A percentile compares a stretch with the other conserved stretches of the same genome.
Evolutionary conservation across 2,888 invertebrate genomes (phyloP).

Genomic region (Apomyelois bistriatella): DNA sequence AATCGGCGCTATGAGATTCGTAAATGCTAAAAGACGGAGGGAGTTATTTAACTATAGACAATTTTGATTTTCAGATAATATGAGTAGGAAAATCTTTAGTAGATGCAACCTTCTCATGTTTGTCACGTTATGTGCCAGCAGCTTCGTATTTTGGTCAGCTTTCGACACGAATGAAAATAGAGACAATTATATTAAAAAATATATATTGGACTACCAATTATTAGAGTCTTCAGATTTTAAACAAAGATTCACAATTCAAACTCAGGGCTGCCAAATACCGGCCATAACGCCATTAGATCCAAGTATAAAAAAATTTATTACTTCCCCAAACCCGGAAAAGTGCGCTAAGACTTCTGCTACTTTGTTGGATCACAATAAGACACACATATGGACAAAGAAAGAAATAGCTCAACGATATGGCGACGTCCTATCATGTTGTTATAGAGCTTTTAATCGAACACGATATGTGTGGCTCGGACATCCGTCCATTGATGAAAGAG

Average conservation of each 20-base stretch:
- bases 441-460: constrained; percentile 79
- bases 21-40: too few relatives aligned
- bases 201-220: neutral
- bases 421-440: constrained; percentile 82
- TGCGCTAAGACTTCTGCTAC: constrained; percentile 42
- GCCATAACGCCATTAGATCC: constrained; percentile 77
- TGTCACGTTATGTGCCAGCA: neutral
- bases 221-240: neutral
- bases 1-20: too few relatives aligned
- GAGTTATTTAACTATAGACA: neutral
- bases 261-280: constrained; percentile 82
- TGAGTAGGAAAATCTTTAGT: neutral
- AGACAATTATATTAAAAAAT: neutral
- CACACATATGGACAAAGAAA: constrained; percentile 77
- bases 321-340: constrained; percentile 62
- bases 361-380: constrained; percentile 79
- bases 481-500: constrained; percentile 63
- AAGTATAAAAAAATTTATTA: constrained; percentile 64
- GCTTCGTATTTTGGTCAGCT: neutral
- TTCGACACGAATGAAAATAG: neutral
- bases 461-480: constrained; percentile 66
- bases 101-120: neutral
- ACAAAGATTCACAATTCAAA: constrained; percentile 63
- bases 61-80: neutral
- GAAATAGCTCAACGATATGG: constrained; percentile 65